Percentiles rank a stretch among this genome's conserved stretches.
These are phyloP conservation scores for Acanthurus leucopareius DNA, from an alignment of 2,797 vertebrate species.

Conservation along the genomic window DNA sequence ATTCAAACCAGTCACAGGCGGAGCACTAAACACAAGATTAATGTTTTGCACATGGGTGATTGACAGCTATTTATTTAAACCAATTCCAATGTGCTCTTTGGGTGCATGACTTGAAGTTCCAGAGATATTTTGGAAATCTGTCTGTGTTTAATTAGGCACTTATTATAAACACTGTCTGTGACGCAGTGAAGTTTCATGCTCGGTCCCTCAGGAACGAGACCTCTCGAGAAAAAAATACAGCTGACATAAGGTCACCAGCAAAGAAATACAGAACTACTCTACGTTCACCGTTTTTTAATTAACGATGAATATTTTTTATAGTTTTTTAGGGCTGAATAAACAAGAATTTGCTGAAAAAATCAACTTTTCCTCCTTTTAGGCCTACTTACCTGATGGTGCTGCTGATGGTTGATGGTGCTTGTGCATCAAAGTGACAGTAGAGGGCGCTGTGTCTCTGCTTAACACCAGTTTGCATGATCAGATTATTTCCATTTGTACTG, in stretches of 20 bases:
- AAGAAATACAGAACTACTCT: neutral
- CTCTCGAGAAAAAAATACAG: neutral
- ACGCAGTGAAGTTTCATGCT: slow-evolving; percentile 39
- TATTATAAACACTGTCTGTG: slow-evolving; percentile 65
- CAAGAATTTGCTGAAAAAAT: neutral
- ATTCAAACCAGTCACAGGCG: slow-evolving; percentile 46
- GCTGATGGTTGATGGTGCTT: neutral
- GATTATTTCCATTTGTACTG: neutral
- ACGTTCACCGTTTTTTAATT: neutral
- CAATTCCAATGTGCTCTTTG: slow-evolving; percentile 55
- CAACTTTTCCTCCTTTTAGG: neutral
- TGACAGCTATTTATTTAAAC: slow-evolving; percentile 81
- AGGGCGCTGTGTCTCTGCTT: slow-evolving; percentile 30
- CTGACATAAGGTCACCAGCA: neutral
- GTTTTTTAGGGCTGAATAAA: neutral
- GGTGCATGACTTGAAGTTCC: slow-evolving; percentile 51
- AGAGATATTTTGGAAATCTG: slow-evolving; percentile 58
- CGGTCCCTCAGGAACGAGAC: slow-evolving; percentile 9
- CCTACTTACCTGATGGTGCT: neutral
- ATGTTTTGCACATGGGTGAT: slow-evolving; percentile 74
- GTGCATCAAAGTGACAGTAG: slow-evolving; percentile 41
- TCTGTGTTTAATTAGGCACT: slow-evolving; percentile 74
- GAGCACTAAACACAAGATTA: slow-evolving; percentile 48
- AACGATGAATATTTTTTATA: no score
- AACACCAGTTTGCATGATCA: neutral